These are phyloP conservation scores for Probosciger aterrimus DNA, from an alignment of 2,113 vertebrate species.

Conservation along the genomic window DNA sequence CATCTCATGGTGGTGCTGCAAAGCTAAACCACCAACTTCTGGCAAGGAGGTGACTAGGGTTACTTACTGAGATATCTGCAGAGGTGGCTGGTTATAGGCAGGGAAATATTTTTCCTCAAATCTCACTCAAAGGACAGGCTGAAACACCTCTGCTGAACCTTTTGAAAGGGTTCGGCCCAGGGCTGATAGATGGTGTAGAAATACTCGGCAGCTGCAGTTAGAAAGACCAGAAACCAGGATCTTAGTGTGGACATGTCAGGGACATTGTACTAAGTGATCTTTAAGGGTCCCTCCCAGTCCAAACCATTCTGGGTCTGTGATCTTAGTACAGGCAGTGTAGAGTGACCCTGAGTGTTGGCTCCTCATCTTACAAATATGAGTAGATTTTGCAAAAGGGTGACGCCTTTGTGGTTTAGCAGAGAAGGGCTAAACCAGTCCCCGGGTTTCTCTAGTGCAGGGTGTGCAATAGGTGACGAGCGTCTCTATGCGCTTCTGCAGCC, in stretches of 20 bases:
- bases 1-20: background rate
- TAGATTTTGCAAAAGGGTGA: background rate
- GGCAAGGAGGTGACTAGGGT: background rate
- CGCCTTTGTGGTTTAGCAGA: background rate
- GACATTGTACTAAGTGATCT: background rate
- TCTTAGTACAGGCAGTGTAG: background rate
- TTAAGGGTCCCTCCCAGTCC: background rate
- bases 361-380: background rate
- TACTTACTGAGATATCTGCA: background rate
- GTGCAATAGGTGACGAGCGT: fast-evolving
- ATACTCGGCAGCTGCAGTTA: background rate
- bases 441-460: background rate
- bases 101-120: background rate
- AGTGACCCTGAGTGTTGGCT: background rate
- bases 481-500: fast-evolving
- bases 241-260: background rate
- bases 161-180: background rate
- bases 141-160: background rate
- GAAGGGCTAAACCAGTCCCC: background rate
- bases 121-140: background rate
- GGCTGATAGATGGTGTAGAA: background rate
- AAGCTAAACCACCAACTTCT: background rate
- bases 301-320: background rate
- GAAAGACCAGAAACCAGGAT: background rate
- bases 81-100: background rate